Percentiles rank a stretch among this genome's conserved stretches.
Evolutionary conservation across 2,888 invertebrate genomes (phyloP).

Genomic region (Syrista parreyssii): DNA sequence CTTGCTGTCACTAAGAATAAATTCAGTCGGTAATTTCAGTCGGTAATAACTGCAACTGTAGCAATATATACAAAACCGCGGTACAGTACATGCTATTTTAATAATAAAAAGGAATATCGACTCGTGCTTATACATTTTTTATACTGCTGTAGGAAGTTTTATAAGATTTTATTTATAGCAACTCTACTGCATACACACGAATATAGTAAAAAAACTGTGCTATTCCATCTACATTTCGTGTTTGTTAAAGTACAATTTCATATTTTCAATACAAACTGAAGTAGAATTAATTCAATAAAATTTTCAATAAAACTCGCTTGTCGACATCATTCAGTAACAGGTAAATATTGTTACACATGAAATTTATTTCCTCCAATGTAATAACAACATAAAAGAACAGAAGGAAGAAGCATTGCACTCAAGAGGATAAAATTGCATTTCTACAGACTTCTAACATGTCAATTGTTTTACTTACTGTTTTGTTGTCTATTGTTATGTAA

Average conservation of each 20-base stretch:
- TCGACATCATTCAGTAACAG: background rate
- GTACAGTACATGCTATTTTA: background rate
- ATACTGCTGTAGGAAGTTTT: background rate
- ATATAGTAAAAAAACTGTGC: background rate
- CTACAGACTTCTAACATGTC: background rate
- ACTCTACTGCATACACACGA: background rate
- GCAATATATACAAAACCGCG: background rate
- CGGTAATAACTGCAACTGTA: background rate
- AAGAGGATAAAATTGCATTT: background rate
- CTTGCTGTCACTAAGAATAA: background rate
- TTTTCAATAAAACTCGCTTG: background rate
- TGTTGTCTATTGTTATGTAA: background rate
- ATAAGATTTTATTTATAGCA: background rate
- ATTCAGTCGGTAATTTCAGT: background rate
- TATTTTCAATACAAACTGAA: background rate
- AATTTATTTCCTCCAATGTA: background rate
- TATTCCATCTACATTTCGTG: background rate
- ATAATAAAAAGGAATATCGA: background rate
- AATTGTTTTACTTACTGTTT: background rate
- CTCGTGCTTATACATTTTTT: background rate
- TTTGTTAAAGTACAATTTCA: background rate
- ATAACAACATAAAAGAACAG: background rate
- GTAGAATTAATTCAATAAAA: background rate
- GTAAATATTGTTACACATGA: too few species aligned
- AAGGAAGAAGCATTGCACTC: background rate